phyloP scores from a whole-genome alignment of 2,888 invertebrate species.

The Tipula confusa region DNA sequence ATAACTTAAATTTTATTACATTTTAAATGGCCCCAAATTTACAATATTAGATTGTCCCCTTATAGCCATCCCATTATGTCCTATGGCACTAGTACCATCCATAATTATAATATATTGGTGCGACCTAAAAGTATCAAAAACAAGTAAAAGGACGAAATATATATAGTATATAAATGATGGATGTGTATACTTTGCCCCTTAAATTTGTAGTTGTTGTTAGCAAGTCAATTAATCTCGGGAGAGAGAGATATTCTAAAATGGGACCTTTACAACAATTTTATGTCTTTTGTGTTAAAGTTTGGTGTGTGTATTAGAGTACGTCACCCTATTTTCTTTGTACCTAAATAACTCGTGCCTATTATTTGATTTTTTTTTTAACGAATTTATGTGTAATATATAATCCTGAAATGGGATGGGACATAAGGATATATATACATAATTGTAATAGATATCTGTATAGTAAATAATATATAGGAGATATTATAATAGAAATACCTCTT shows the following conservation, averaged over 20 bases:
- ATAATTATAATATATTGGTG: not conserved
- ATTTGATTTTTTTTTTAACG: not conserved
- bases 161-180: not conserved
- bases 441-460: not conserved
- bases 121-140: not conserved
- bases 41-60: not conserved
- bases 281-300: not conserved
- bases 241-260: conserved; percentile 3
- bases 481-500: not conserved
- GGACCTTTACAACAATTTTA: not conserved
- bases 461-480: not conserved
- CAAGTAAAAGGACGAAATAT: not conserved
- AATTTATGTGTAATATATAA: not conserved
- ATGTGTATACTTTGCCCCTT: not conserved
- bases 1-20: not conserved
- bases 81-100: too few relatives aligned
- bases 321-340: not conserved
- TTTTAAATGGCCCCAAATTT: conserved; percentile 20
- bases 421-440: not conserved
- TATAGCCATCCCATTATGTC: not conserved
- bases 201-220: not conserved
- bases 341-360: not conserved
- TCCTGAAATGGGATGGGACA: conserved; percentile 3
- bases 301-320: not conserved
- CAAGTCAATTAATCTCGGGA: conserved; percentile 1